Conservation (phyloP, 2,113 vertebrate species). For the Azemiops feae region DNA sequence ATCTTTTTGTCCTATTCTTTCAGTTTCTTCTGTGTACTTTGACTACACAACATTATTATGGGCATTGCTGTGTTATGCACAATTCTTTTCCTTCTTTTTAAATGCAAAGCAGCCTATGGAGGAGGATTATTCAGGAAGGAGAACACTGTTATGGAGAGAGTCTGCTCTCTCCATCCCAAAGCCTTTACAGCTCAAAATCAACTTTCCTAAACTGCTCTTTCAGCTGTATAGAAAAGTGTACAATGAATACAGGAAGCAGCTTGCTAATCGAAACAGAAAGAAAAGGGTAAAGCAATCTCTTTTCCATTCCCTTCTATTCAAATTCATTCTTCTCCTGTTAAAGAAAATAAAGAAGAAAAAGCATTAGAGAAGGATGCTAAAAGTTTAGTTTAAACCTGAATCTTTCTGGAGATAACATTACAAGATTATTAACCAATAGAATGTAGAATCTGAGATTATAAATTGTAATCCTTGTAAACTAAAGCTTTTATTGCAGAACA, state of each 20-base stretch:
- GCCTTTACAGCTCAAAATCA: background rate
- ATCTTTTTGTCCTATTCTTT: background rate
- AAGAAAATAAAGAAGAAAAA: background rate
- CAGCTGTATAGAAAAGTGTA: background rate
- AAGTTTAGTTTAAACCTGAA: background rate
- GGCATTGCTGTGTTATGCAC: background rate
- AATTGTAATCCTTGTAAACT: constrained; percentile 43
- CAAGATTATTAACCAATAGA: constrained; percentile 27
- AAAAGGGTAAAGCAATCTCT: background rate
- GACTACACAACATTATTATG: background rate
- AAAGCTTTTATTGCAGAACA: constrained; percentile 32
- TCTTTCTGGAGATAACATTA: constrained; percentile 22
- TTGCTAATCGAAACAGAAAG: background rate
- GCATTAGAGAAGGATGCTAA: background rate
- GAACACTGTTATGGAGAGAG: background rate
- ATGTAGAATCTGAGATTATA: constrained; percentile 32
- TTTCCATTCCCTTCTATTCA: background rate
- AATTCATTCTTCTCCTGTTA: background rate
- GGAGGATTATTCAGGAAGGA: background rate
- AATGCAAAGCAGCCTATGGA: background rate
- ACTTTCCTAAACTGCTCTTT: background rate
- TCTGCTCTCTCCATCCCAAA: background rate
- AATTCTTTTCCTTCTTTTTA: background rate
- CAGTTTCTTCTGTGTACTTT: constrained; percentile 3
- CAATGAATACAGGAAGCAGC: background rate